Percentiles rank a stretch among this genome's conserved stretches.
These are phyloP conservation scores for Calcarius ornatus DNA, from an alignment of 2,113 vertebrate species.

Conservation along the genomic window DNA sequence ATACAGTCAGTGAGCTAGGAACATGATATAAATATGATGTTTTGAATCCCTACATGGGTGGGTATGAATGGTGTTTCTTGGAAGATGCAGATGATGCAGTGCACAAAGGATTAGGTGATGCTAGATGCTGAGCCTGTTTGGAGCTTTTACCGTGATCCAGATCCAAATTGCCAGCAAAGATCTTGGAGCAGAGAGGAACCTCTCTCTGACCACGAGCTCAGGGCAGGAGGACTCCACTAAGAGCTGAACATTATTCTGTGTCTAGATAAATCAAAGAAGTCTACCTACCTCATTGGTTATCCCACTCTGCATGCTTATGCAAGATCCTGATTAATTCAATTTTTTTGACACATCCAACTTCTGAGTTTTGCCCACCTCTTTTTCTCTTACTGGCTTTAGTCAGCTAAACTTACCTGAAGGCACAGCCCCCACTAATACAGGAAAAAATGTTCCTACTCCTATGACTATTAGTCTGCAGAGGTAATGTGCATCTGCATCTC, in stretches of 20 bases:
- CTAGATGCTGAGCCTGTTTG: neutral
- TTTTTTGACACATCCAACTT: neutral
- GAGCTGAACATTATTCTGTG: neutral
- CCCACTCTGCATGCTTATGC: neutral
- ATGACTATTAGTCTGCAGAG: neutral
- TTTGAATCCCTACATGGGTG: neutral
- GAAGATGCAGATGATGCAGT: neutral
- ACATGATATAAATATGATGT: fast-evolving
- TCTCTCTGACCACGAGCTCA: neutral
- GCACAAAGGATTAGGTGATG: neutral
- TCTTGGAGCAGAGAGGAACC: neutral
- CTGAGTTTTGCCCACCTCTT: neutral
- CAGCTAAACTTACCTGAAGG: neutral
- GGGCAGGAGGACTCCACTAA: neutral
- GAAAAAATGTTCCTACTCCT: neutral
- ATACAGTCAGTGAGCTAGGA: neutral
- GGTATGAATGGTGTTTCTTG: neutral
- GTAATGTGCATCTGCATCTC: neutral
- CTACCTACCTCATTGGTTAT: neutral
- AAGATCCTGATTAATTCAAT: neutral
- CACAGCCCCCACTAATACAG: neutral
- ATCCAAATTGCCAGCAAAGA: neutral
- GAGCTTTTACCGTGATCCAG: neutral
- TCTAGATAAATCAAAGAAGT: neutral
- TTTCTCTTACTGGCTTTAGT: neutral